Base-by-base conservation (phyloP, 2,113 vertebrate species). In the Motacilla alba region DNA sequence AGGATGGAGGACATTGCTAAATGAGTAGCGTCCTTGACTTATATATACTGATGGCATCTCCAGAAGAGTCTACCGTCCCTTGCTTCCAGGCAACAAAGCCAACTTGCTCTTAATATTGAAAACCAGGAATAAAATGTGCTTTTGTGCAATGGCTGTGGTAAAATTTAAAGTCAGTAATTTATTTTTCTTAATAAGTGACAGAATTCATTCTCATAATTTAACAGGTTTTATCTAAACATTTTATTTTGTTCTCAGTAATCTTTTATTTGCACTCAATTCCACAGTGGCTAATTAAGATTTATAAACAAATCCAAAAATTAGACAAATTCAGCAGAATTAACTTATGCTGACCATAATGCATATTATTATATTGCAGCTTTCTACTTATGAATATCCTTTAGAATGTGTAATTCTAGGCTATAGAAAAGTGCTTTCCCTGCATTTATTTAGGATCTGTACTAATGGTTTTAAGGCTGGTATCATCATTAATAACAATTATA, bases 401-500 rank as follows among this genome's bases (percentile, higher is more conserved):
- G 33, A 79, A 30, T 52, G 16, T 53, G 28, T 52, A 95, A 89
- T 87, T 92, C 27, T 33, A 74, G 64, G 39, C 64, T 86, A 72
- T 66, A 3, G 66, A 89, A 93, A 78, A 70, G 17, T 62, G 62
- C n/a, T 94, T 82, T 55, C 26, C 58, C 30, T 94, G n/a, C 74
- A 87, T 94, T 95, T 89, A 46, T 92, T 83, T 63, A 74, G 83
- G 24, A 41, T 46, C 70, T 76, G 8, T 79, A 82, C 53, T 94
- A 89, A 87, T 76, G 62, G 18, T 74, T 76, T 13, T 87, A 87
- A 94, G 91, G 44, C 69, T 58, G 39, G 14, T 68, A 76, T 58
- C 69, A 76, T 92, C 73, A 56, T 79, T 91, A 78, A 84, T 89
- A 91, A n/a, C 10, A 80, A 62, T 66, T 93, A 87, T 72, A 84